Evolutionary conservation across 2,888 invertebrate genomes (phyloP), one percentile per base, ranked within the genome.

Genomic region (Sphaerophoria rueppellii): DNA sequence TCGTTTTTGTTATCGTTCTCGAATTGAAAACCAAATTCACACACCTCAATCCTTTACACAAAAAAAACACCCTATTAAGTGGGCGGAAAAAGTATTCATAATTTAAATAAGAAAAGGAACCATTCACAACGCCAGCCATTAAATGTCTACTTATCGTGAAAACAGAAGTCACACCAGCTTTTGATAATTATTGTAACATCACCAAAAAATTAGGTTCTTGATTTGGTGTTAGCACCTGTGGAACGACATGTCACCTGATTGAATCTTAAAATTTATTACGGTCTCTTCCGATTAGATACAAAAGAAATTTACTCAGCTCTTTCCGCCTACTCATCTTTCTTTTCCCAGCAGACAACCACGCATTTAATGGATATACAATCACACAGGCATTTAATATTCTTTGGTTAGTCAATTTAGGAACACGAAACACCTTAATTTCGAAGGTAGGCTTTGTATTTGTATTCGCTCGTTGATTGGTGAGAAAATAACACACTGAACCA

Each of bases 161-260:
- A 16, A 52, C 50, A 52, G 50, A 52, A 52, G 50, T 52, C 50
- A 24, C 16, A 52, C 16, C 14, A 7, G 11, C 0, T 24, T 24
- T 24, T 11, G 6, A 43, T 24, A 52, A 52, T 52, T 52, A 52
- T 16, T 52, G 4, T 52, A 14, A 14, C 14, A 52, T 52, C 50
- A 12, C 4, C 4, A 24, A 9, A 52, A 52, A 52, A 16, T 52
- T 16, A 12, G 43, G 9, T 7, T 52, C 24, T 52, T 24, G 50
- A 52, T 52, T 52, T 16, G 7, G 50, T 52, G 50, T 52, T 16
- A 16, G 50, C 50, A 16, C 50, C 50, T 52, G 43, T 52, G 24
- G 6, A 52, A 52, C 50, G 16, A 52, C 50, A 52, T 52, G 14
- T 52, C 16, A 52, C 50, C 50, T 52, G 50, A 52, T 52, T 52